Conservation (phyloP, 2,888 invertebrate species). For the Thecocarcelia acutangulata region DNA sequence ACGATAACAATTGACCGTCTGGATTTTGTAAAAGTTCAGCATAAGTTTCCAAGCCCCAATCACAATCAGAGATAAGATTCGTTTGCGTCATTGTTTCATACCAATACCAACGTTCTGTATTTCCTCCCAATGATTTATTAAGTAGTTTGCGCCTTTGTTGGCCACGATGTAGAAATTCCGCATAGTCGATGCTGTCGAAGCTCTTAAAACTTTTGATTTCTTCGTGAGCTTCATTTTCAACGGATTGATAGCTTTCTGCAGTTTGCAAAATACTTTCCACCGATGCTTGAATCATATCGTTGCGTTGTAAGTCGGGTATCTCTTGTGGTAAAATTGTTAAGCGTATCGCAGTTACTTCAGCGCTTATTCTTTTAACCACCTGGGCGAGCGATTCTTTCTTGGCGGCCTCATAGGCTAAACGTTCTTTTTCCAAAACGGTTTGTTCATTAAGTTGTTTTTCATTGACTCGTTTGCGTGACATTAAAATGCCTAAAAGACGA, state of each 20-base stretch:
- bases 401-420: slow-evolving; percentile 82
- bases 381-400: slow-evolving; percentile 77
- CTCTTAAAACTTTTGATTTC: slow-evolving; percentile 65
- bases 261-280: slow-evolving; percentile 72
- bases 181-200: slow-evolving; percentile 74
- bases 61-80: slow-evolving; percentile 73
- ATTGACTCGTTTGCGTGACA: slow-evolving; percentile 80
- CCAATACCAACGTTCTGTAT: slow-evolving; percentile 76
- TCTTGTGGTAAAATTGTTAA: slow-evolving; percentile 81
- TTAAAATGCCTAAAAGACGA: slow-evolving; percentile 82
- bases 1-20: slow-evolving; percentile 26
- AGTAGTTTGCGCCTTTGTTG: slow-evolving; percentile 76
- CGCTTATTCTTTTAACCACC: slow-evolving; percentile 74
- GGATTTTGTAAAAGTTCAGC: slow-evolving; percentile 51
- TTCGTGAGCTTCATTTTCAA: slow-evolving; percentile 71
- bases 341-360: slow-evolving; percentile 78
- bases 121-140: slow-evolving; percentile 78
- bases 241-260: slow-evolving; percentile 71
- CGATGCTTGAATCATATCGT: slow-evolving; percentile 76
- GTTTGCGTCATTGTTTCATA: slow-evolving; percentile 73
- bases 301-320: slow-evolving; percentile 79
- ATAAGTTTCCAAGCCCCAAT: slow-evolving; percentile 73
- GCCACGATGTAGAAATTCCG: slow-evolving; percentile 78
- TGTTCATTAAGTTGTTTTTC: slow-evolving; percentile 82
- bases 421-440: slow-evolving; percentile 86